Percentiles rank a stretch among this genome's conserved stretches.
phyloP scores from a whole-genome alignment of 2,113 vertebrate species.

The Chloropsis cyanopogon region DNA sequence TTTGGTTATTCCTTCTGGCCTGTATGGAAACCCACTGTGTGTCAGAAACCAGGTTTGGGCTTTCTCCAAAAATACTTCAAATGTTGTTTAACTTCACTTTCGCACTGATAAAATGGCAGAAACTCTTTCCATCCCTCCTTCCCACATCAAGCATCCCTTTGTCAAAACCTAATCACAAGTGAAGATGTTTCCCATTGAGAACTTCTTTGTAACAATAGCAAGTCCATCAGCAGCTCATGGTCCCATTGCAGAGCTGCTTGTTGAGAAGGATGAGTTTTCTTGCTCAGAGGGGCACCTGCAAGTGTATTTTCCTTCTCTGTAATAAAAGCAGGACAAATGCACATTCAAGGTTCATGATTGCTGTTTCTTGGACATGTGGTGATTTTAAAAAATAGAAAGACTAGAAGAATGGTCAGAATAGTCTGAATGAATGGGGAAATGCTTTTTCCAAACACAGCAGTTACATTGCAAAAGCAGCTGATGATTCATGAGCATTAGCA shows the following conservation, averaged over 20 bases:
- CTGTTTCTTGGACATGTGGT: neutral
- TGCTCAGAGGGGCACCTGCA: neutral
- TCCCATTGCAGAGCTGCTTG: conserved; percentile 27
- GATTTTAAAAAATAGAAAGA: neutral
- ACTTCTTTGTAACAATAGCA: conserved; percentile 67
- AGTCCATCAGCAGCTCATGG: conserved; percentile 60
- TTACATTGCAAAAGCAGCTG: neutral
- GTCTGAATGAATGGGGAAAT: neutral
- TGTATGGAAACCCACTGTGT: neutral
- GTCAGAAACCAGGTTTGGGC: conserved; percentile 25
- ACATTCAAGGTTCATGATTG: neutral
- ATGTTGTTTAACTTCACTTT: conserved; percentile 36
- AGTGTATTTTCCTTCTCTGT: neutral
- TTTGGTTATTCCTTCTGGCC: neutral
- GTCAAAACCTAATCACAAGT: conserved; percentile 80
- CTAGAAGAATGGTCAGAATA: neutral
- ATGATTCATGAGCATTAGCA: neutral
- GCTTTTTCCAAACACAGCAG: neutral
- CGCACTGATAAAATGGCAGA: conserved; percentile 16
- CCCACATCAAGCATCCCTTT: conserved; percentile 62
- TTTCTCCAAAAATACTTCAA: conserved; percentile 28
- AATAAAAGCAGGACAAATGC: neutral
- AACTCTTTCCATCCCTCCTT: conserved; percentile 5
- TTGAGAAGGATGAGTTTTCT: conserved; percentile 31
- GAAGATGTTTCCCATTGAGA: conserved; percentile 78